Base-by-base conservation (phyloP, 2,888 invertebrate genomes). In the Lasioglossum villosulum region DNA sequence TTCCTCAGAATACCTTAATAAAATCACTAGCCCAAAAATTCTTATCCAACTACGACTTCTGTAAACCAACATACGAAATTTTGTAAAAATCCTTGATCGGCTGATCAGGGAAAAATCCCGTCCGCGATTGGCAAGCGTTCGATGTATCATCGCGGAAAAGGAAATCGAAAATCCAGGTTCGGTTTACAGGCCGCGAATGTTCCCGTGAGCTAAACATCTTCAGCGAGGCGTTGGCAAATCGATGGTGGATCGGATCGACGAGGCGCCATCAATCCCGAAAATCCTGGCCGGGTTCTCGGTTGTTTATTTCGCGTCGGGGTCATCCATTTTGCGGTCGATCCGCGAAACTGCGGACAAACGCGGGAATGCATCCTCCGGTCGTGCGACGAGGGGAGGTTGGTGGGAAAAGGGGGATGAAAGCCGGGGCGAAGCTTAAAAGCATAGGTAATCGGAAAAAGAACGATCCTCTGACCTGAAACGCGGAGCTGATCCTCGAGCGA, bases 401-500 rank as follows among this genome's bases (percentile, higher is more conserved):
- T 56, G 10, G 56, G n/a, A 12, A 12, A 12, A 14, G n/a, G 27
- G 27, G 27, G 10, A 37, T 68, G 68, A 34, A 75, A 37, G 39
- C 34, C 81, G 52, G 42, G 14, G 39, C 42, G 70, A 70, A 34
- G 66, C 66, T 66, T 66, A 75, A 82, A 52, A 42, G 52, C 72
- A n/a, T 34, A 34, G 76, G 76, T 76, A 83, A 83, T 82, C 83
- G 75, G 56, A 27, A 6, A 63, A n/a, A 23, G 27, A 14, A n/a
- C 4, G 74, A 52, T 76, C 39, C 16, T 23, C 68, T 30, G 56
- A 27, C 52, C 23, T 16, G 45, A 68, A 79, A 56, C 73, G 2
- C 63, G 5, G 30, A 6, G 52, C 27, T 34, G 39, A 78, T 80
- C 34, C 27, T 27, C 42, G 74, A 37, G 19, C 45, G 37, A 39